Base-by-base conservation (phyloP, 1,140 invertebrate species). In the Papilio machaon region DNA sequence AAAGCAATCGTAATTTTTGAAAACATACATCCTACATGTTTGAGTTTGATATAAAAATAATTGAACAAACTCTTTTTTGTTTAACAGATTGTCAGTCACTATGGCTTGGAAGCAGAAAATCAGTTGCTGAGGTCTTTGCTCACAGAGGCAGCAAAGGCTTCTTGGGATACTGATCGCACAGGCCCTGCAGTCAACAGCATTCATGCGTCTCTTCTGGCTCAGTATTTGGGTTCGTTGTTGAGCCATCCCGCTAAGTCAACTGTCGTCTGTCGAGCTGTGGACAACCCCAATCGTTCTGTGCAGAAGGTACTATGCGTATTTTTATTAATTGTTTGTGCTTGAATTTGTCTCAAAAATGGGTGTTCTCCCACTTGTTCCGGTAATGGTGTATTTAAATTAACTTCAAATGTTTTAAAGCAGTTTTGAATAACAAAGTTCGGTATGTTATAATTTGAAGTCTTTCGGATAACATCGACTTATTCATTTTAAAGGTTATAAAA, bases 71-170 rank as follows among this genome's bases (percentile, higher is more conserved):
- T 58, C 73, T 79, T 84, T 46, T 87, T 49, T 85, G 58, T 80
- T 49, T 78, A 19, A 60, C 88, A 94, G 93, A 88, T 94, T 88
- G 91, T 94, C 84, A 90, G 84, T 88, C 80, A 88, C 52, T 91
- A 93, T 91, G 93, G 93, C 73, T 88, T 94, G 88, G 93, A 94
- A 91, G 93, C 93, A 83, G 93, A 94, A 85, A 94, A 93, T 88
- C 91, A 94, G 82, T 87, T 94, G 67, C 84, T 94, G 87, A 93
- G 89, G 89, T 90, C 90, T 81, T 83, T 94, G 84, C 87, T 94
- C n/a, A 90, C 87, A 80, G 93, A 93, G 84, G 94, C 94, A 73
- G 89, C 90, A 43, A 91, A 91, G 85, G 85, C 88, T 79, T 88
- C 88, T 67, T 93, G 92, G 94, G 90, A 92, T 79, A 89, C 85